Evolutionary conservation across 2,113 vertebrate genomes (phyloP).

Genomic region (Diphyllodes magnificus): DNA sequence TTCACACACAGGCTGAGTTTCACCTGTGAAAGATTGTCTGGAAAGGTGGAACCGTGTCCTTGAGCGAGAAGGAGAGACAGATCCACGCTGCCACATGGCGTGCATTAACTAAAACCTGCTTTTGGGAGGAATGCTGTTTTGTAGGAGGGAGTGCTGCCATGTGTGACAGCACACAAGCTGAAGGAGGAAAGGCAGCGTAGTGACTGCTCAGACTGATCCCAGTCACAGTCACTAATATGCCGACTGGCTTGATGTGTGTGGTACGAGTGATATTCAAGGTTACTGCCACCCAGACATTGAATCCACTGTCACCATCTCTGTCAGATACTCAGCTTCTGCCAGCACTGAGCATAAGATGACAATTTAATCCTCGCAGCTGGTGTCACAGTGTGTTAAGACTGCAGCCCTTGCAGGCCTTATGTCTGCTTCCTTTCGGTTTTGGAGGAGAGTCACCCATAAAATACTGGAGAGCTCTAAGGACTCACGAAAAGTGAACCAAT

Average conservation of each 20-base stretch:
- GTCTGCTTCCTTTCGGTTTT: not conserved
- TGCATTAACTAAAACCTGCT: not conserved
- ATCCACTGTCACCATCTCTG: slow-evolving; percentile 6
- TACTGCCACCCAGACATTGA: not conserved
- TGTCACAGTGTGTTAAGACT: not conserved
- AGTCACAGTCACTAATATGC: not conserved
- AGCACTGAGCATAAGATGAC: not conserved
- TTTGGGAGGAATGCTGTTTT: not conserved
- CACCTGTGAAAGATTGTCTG: not conserved
- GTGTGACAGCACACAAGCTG: not conserved
- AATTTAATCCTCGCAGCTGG: slow-evolving; percentile 36
- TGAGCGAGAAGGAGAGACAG: not conserved
- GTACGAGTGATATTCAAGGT: not conserved
- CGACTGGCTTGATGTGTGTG: not conserved
- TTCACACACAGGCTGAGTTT: not conserved
- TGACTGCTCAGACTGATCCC: not conserved
- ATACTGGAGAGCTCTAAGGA: not conserved
- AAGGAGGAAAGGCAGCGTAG: not conserved
- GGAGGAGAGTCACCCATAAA: not conserved
- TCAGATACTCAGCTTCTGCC: not conserved
- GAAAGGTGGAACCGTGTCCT: not conserved
- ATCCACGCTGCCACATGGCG: not conserved
- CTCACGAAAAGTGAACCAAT: not conserved
- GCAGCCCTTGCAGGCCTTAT: not conserved
- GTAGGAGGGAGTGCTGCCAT: not conserved